Conservation (phyloP, 2,797 vertebrate genomes). For the Hyperoplus lanceolatus region DNA sequence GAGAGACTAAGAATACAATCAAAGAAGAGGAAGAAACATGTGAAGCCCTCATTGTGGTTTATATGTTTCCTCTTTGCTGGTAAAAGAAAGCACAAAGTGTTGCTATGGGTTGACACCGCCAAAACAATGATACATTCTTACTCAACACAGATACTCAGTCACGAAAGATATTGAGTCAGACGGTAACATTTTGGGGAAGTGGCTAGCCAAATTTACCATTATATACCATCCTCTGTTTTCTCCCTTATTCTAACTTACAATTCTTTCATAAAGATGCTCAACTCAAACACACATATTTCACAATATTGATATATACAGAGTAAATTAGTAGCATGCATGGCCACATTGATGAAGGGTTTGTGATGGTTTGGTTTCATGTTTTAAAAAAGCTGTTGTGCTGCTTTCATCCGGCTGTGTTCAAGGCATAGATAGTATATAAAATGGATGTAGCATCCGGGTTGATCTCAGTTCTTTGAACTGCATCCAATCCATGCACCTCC, state of each 20-base stretch:
- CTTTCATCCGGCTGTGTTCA: background rate
- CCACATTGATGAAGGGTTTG: constrained; percentile 10
- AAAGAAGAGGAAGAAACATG: constrained; percentile 9
- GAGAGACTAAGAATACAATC: background rate
- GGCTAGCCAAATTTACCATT: background rate
- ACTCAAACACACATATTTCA: background rate
- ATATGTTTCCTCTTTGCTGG: constrained; percentile 24
- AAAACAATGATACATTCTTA: background rate
- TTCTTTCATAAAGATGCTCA: background rate
- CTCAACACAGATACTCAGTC: background rate
- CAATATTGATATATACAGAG: background rate
- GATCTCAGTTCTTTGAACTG: too few species aligned
- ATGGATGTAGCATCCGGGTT: too few species aligned
- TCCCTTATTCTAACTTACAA: background rate
- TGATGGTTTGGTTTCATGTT: background rate
- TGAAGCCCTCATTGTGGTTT: constrained; percentile 13
- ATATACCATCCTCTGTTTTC: background rate
- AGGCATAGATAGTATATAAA: too few species aligned
- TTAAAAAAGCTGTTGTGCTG: background rate
- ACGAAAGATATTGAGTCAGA: background rate
- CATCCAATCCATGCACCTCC: too few species aligned
- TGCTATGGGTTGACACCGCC: too few species aligned
- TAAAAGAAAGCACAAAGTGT: background rate
- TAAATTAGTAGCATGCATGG: too few species aligned
- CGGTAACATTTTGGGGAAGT: background rate